Base-by-base conservation (phyloP, 2,888 invertebrate genomes). In the Linyphia triangularis region DNA sequence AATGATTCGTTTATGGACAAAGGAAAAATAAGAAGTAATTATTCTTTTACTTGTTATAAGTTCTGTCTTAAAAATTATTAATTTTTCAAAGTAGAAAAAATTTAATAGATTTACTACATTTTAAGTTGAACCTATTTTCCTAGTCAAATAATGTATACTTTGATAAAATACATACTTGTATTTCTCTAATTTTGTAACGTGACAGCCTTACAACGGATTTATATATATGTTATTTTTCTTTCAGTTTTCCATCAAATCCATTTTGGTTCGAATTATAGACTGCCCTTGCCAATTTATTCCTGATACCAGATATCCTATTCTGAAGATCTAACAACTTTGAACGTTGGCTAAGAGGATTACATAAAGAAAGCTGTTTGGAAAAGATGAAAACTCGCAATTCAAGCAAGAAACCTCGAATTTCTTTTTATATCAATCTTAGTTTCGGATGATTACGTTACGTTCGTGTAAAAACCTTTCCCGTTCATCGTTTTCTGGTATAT, bases 381-480 rank as follows among this genome's bases (percentile, higher is more conserved):
- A 77, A 77, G 40, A 77, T 77, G 77, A 59, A 63, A 63, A 61
- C 24, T 26, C n/a, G 26, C 37, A 30, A 26, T 61, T 61, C 30
- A n/a, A 13, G 16, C 16, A 77, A 40, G 77, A 77, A 77, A 77
- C 30, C 22, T 63, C n/a, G 13, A 33, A 5, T 63, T 63, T 63
- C 69, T 77, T 37, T 24, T 19, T 9, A 24, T 7, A 24, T 63
- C 40, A 30, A 63, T 3, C 13, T 40, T 37, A 37, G 40, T 6
- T 65, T 33, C 65, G 13, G 51, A 75, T 65, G 83, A 75, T 67
- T 84, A 84, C 30, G 43, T 67, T 67, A 0, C 24, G 33, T 57
- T 57, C 40, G 67, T 40, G 65, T 30, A 33, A 57, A 13, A 65
- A 65, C 16, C 65, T 43, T 43, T 57, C 33, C 37, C 28, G 43